These are phyloP conservation scores for Spodoptera litura DNA, from an alignment of 1,140 invertebrate genomes.

Conservation along the genomic window DNA sequence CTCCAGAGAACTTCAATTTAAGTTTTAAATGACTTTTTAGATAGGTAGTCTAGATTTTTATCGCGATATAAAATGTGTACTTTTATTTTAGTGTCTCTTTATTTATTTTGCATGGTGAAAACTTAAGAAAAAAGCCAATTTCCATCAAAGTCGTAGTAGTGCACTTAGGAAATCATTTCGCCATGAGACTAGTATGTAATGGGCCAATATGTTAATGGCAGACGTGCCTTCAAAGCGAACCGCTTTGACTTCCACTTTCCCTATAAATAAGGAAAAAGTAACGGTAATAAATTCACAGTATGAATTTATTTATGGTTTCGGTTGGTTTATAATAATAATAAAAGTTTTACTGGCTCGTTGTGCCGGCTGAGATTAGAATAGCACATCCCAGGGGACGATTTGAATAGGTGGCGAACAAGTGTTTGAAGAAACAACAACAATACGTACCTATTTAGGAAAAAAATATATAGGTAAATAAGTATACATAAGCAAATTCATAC, in stretches of 20 bases:
- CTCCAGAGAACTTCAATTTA: constrained; percentile 21
- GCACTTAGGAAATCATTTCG: constrained; percentile 6
- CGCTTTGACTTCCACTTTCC: constrained; percentile 13
- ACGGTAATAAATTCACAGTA: constrained; percentile 30
- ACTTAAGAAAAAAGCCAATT: too few relatives aligned
- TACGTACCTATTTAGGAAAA: too few relatives aligned
- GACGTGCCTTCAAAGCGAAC: constrained; percentile 18
- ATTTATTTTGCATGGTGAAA: too few relatives aligned
- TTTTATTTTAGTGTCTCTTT: too few relatives aligned
- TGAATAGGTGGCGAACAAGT: constrained; percentile 12
- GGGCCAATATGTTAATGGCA: constrained; percentile 21
- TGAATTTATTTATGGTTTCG: constrained; percentile 26
- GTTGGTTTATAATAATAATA: constrained; percentile 28
- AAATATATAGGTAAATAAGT: too few relatives aligned
- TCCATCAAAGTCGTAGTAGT: not conserved
- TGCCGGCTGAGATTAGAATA: constrained; percentile 9
- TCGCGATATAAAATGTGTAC: not conserved
- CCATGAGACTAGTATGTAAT: constrained; percentile 21
- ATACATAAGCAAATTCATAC: too few relatives aligned
- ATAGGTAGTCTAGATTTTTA: constrained; percentile 10
- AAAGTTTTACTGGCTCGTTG: constrained; percentile 3
- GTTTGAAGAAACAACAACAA: too few relatives aligned
- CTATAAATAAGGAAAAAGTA: constrained; percentile 21
- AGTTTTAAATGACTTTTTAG: constrained; percentile 12
- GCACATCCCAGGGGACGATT: not conserved